Conservation (phyloP, 2,113 vertebrate genomes). For the Collichthys lucidus region DNA sequence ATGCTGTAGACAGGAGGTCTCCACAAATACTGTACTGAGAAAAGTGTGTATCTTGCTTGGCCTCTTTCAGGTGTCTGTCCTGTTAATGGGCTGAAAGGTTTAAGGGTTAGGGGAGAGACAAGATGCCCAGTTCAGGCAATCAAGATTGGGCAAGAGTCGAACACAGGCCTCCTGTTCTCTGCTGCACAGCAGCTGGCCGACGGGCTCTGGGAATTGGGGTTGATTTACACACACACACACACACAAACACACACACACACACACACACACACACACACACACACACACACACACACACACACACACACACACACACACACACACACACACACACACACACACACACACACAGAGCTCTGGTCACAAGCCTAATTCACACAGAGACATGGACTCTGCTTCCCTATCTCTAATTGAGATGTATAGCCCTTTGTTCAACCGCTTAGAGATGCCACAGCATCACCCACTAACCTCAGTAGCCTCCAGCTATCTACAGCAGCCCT, state of each 20-base stretch:
- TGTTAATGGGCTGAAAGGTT: slow-evolving; percentile 22
- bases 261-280: slow-evolving; percentile 20
- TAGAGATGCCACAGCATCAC: slow-evolving; percentile 50
- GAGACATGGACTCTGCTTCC: slow-evolving; percentile 33
- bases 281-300: slow-evolving; percentile 16
- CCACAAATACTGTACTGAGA: too few relatives aligned
- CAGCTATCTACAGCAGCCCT: background rate
- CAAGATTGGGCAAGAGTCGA: slow-evolving; percentile 7
- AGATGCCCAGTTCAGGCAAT: slow-evolving; percentile 22
- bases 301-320: slow-evolving; percentile 22
- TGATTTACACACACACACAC: slow-evolving; percentile 37
- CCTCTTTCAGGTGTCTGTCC: slow-evolving; percentile 34
- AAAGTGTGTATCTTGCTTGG: background rate
- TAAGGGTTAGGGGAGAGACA: slow-evolving; percentile 14
- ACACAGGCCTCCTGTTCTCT: slow-evolving; percentile 50
- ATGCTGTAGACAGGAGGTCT: too few relatives aligned
- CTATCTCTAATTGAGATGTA: slow-evolving; percentile 65
- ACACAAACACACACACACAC: slow-evolving; percentile 18
- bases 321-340: slow-evolving; percentile 25
- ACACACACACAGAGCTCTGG: slow-evolving; percentile 11
- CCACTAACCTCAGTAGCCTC: slow-evolving; percentile 12
- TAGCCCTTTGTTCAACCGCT: slow-evolving; percentile 50
- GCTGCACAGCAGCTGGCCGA: slow-evolving; percentile 46
- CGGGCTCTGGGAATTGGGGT: slow-evolving; percentile 26
- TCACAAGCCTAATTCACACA: slow-evolving; percentile 50